Evolutionary conservation across 1,140 invertebrate genomes (phyloP).

Genomic region (Halotydeus destructor): DNA sequence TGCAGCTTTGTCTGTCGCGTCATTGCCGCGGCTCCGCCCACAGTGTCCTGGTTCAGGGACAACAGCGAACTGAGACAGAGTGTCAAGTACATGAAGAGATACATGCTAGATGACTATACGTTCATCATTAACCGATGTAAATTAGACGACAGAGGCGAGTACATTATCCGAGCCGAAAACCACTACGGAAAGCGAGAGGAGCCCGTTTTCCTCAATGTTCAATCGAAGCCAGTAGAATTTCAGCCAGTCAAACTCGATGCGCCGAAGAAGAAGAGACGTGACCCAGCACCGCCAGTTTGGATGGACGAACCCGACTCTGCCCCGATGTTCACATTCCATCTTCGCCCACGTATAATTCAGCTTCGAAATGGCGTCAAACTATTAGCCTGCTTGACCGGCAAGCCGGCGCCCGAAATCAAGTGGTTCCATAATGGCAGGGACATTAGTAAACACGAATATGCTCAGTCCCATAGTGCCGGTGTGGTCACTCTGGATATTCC

Average conservation of each 20-base stretch:
- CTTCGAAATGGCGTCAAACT: slow-evolving; percentile 51
- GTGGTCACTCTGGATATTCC: slow-evolving; percentile 90
- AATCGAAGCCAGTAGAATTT: slow-evolving; percentile 51
- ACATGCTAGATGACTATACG: slow-evolving; percentile 82
- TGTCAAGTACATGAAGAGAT: slow-evolving; percentile 98
- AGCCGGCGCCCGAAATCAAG: slow-evolving; percentile 64
- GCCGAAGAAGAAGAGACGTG: slow-evolving; percentile 12
- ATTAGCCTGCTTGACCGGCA: slow-evolving; percentile 83
- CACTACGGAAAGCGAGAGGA: slow-evolving; percentile 90
- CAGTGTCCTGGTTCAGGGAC: slow-evolving; percentile 84
- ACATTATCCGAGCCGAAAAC: slow-evolving; percentile 90
- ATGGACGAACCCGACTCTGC: slow-evolving; percentile 65
- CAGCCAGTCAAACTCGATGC: slow-evolving; percentile 25
- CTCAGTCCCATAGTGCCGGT: slow-evolving; percentile 68
- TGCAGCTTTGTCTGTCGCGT: slow-evolving; percentile 88
- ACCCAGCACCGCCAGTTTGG: slow-evolving; percentile 20
- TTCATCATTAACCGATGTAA: slow-evolving; percentile 92
- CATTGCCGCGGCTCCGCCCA: slow-evolving; percentile 77
- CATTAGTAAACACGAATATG: slow-evolving; percentile 68
- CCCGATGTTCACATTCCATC: slow-evolving; percentile 86
- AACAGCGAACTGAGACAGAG: slow-evolving; percentile 84
- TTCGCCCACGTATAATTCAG: slow-evolving; percentile 93
- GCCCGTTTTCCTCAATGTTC: slow-evolving; percentile 88
- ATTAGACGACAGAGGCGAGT: slow-evolving; percentile 84
- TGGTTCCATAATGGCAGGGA: slow-evolving; percentile 87